Percentiles rank a stretch among this genome's conserved stretches.
phyloP scores from a whole-genome alignment of 2,888 invertebrate genomes.

The Iselma pallidipennis region DNA sequence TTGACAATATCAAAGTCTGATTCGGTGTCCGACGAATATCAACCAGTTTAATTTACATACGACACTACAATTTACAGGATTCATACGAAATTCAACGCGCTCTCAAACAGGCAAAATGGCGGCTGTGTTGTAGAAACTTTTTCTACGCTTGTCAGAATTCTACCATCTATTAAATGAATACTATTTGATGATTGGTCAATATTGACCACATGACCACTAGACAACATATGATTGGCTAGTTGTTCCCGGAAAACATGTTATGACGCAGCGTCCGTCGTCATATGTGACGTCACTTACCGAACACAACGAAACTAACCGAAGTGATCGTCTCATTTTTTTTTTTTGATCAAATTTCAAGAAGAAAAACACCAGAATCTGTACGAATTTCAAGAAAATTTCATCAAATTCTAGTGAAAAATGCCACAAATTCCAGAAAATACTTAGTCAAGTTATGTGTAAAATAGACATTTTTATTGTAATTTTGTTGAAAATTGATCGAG shows the following conservation, averaged over 20 bases:
- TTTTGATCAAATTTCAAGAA: background rate
- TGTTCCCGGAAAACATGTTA: constrained; percentile 52
- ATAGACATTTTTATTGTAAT: too few species aligned
- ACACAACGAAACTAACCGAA: constrained; percentile 14
- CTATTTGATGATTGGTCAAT: constrained; percentile 53
- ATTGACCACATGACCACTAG: constrained; percentile 57
- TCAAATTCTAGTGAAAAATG: too few species aligned
- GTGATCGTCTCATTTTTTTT: background rate
- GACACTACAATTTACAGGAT: constrained; percentile 69
- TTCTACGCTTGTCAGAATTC: constrained; percentile 92
- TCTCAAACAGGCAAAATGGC: constrained; percentile 89
- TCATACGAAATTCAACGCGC: constrained; percentile 76
- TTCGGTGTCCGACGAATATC: constrained; percentile 53
- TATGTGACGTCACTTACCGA: constrained; percentile 47
- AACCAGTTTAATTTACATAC: constrained; percentile 52
- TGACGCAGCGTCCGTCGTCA: constrained; percentile 56
- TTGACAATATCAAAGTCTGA: constrained; percentile 47
- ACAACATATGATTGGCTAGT: constrained; percentile 52
- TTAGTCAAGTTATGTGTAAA: too few species aligned
- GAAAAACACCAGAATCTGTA: background rate
- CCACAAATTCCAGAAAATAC: too few species aligned
- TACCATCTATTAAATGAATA: constrained; percentile 59
- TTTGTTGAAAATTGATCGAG: background rate
- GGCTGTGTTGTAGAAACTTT: constrained; percentile 93
- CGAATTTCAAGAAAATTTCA: too few species aligned